Evolutionary conservation across 2,888 invertebrate species (phyloP), one percentile per base, ranked within the genome.

Genomic region (Lasioglossum zephyrum): DNA sequence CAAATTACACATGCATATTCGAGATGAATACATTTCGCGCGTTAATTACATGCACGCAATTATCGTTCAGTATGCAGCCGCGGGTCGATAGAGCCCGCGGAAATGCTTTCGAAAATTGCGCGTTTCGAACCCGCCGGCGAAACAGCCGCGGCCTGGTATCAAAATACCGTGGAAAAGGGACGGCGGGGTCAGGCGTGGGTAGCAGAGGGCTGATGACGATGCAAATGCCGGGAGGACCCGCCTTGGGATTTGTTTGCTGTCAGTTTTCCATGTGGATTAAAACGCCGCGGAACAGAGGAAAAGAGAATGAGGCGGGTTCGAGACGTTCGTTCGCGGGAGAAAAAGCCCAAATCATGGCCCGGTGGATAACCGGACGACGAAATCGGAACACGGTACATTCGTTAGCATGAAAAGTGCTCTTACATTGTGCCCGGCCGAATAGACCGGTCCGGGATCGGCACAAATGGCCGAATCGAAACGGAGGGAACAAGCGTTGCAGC

Each of bases 321-420:
- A 70, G 66, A 49, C 41, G 31, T 49, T 44, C n/a, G 63, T 22
- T 22, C 36, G 31, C 36, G 9, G 16, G 82, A 76, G 74, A 81
- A 69, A 73, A 85, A 85, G 82, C 31, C 79, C 73, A 77, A 86
- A 85, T 76, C 66, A 74, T 44, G 36, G 44, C 36, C 41, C n/a
- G 49, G 11, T 2, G 78, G 53, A 75, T 53, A 79, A 83, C 66
- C 79, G 76, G 77, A 79, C 72, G 81, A 82, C 85, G 83, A 83
- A 73, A 89, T 86, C 79, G 77, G 79, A 44, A 22, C 36, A 31
- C 57, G 73, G 73, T 53, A 13, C 80, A 79, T 87, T 87, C 83
- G 85, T 75, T 81, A 87, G 87, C 86, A 88, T 84, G 89, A 90
- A 90, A 90, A 90, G 90, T 79, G 87, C 88, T 81, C 86, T 86